Evolutionary conservation across 1,140 invertebrate species (phyloP), one percentile per base, ranked within the genome.

Genomic region (Phocides pigmalion): DNA sequence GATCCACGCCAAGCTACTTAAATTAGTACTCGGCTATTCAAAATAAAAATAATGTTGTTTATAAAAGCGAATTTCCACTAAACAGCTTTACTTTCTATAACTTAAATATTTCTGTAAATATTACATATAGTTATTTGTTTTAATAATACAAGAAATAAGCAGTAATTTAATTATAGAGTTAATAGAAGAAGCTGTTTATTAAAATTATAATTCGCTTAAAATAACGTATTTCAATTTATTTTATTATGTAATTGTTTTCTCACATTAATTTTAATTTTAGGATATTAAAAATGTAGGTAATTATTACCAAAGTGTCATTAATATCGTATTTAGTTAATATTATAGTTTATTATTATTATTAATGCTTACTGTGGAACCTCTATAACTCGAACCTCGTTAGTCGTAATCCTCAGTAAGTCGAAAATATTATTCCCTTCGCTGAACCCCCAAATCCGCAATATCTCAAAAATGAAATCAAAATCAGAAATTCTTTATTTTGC

Each of bases 251-350:
- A 67, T 62, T 41, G 56, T 61, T 61, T 64, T 74, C 76, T 83
- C 79, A 81, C 68, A 73, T 69, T 76, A 76, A 77, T 73, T 80
- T 81, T 76, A 74, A 79, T 64, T 67, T 74, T 74, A 74, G 73
- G 70, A 63, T 75, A 79, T 73, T 79, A 79, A 78, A 77, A 85
- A 74, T 62, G 61, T 84, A 89, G 84, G 77, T 89, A 81, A 81
- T 79, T 84, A 89, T 87, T 87, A 89, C 87, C 87, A 89, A 89
- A 89, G 87, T 87, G 79, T 89, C 86, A 81, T 83, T 88, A 83
- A 85, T 74, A 82, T 78, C 74, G 77, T 76, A 76, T 70, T 69
- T 70, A 78, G 73, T 70, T 61, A n/a, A 69, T 81, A 76, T 68
- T 68, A 76, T 64, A 71, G 65, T 65, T 67, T 66, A 70, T 61